These are phyloP conservation scores for Mirounga angustirostris DNA, from an alignment of 2,113 vertebrate species.

Conservation along the genomic window DNA sequence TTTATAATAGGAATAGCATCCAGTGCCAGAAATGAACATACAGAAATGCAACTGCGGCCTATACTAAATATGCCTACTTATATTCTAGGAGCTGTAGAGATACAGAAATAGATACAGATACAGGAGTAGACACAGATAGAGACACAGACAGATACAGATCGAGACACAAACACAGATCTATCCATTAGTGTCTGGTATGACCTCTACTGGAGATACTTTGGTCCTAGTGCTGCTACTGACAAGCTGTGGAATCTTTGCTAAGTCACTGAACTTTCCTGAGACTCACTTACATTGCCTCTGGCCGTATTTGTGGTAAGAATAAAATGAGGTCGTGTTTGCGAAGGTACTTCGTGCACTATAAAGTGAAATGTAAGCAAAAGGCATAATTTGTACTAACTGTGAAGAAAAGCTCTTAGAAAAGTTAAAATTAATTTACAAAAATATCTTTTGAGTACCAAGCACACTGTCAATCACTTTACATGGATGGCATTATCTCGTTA, in stretches of 20 bases:
- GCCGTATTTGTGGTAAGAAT: not conserved
- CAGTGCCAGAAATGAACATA: slow-evolving; percentile 42
- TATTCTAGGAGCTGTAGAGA: not conserved
- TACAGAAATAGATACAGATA: not conserved
- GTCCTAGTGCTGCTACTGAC: not conserved
- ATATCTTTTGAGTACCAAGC: not conserved
- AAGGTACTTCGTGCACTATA: not conserved
- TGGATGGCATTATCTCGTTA: not conserved
- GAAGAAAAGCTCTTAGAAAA: not conserved
- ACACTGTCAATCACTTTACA: not conserved
- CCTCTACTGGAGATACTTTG: not conserved
- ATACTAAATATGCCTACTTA: not conserved
- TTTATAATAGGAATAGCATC: slow-evolving; percentile 46
- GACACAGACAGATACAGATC: not conserved
- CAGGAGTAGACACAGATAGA: not conserved
- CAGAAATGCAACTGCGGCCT: slow-evolving; percentile 15
- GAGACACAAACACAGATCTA: not conserved
- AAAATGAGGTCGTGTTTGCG: not conserved
- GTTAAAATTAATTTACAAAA: not conserved
- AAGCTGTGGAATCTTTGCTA: not conserved
- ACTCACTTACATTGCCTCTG: not conserved
- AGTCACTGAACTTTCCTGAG: not conserved
- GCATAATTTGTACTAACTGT: not conserved
- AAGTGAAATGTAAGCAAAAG: slow-evolving; percentile 22
- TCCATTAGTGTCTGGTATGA: not conserved